Evolutionary conservation across 2,113 vertebrate genomes (phyloP).

Genomic region (Urocolius indicus): DNA sequence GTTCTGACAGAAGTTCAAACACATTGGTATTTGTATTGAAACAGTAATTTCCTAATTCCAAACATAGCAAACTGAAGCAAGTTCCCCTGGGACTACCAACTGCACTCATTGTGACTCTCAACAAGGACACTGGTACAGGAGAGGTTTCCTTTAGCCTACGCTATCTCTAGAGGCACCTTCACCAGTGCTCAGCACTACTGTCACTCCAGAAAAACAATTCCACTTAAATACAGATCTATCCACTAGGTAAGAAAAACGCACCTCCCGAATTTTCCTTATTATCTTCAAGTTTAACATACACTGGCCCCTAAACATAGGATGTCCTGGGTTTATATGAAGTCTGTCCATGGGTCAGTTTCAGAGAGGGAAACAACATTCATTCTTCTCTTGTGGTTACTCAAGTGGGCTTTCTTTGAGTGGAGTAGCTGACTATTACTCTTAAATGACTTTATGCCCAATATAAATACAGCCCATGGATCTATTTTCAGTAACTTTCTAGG

Average conservation of each 20-base stretch:
- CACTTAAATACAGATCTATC: not conserved
- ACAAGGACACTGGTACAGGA: not conserved
- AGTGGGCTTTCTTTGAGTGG: not conserved
- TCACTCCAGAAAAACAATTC: not conserved
- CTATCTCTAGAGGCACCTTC: not conserved
- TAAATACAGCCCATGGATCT: not conserved
- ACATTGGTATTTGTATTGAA: not conserved
- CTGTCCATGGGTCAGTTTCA: not conserved
- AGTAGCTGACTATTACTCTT: not conserved
- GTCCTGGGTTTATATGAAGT: not conserved
- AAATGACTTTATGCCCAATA: not conserved
- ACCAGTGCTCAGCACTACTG: not conserved
- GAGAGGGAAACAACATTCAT: not conserved
- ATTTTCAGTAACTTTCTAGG: not conserved
- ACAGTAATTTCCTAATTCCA: not conserved
- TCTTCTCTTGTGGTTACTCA: not conserved
- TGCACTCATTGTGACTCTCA: fast-evolving
- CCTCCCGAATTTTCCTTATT: not conserved
- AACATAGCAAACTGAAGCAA: not conserved
- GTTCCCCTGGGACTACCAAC: not conserved
- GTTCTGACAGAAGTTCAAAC: not conserved
- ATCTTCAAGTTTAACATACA: not conserved
- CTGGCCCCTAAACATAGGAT: not conserved
- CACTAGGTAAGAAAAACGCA: not conserved
- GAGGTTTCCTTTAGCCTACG: not conserved